phyloP scores from a whole-genome alignment of 2,113 vertebrate genomes.

The Mormyrus iriodes region DNA sequence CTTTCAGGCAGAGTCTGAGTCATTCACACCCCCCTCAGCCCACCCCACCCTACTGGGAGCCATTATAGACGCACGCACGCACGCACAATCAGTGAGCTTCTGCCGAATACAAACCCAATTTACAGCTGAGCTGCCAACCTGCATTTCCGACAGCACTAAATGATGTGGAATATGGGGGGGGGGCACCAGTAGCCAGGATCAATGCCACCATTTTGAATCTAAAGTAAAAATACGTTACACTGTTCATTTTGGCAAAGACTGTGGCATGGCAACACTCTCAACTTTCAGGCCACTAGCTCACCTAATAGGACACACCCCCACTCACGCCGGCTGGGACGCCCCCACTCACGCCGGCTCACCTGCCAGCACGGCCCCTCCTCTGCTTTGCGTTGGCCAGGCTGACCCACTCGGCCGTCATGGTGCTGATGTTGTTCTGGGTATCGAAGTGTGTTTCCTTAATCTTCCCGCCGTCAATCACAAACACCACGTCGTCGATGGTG shows the following conservation, averaged over 20 bases:
- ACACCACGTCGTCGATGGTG: conserved; percentile 95
- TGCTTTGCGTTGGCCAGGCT: conserved; percentile 95
- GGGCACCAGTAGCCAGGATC: background rate
- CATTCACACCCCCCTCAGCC: background rate
- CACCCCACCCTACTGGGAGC: background rate
- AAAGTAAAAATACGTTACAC: background rate
- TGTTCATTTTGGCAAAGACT: background rate
- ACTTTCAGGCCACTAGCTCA: background rate
- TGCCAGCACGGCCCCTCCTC: conserved; percentile 90
- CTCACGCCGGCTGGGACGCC: background rate
- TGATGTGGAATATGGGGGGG: background rate
- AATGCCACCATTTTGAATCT: background rate
- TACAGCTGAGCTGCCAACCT: background rate
- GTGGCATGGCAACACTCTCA: background rate
- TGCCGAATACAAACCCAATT: background rate
- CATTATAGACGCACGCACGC: background rate
- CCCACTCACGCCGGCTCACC: conserved; percentile 51
- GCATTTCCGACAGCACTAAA: background rate
- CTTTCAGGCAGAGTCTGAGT: background rate
- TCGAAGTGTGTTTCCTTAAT: conserved; percentile 97
- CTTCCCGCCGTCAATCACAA: conserved; percentile 93
- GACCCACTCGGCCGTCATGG: conserved; percentile 94
- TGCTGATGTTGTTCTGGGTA: conserved; percentile 96
- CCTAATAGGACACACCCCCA: background rate
- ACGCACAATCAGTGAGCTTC: background rate